These are phyloP conservation scores for Drosophila pallidifrons DNA, from an alignment of 1,140 invertebrate genomes.

Conservation along the genomic window DNA sequence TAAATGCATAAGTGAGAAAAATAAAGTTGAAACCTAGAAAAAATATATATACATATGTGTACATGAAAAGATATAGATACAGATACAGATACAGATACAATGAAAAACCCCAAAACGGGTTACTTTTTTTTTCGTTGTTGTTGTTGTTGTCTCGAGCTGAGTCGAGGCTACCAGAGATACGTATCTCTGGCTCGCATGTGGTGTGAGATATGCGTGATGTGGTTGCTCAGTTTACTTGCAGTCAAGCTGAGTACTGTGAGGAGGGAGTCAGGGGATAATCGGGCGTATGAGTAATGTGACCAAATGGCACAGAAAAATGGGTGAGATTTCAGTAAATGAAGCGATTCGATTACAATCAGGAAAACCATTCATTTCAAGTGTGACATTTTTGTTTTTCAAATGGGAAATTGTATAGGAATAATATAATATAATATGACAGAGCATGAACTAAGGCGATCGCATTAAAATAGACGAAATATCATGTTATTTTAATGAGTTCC, in stretches of 20 bases:
- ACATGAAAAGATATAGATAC: slow-evolving; percentile 23
- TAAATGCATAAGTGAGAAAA: slow-evolving; percentile 62
- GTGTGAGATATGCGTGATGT: slow-evolving; percentile 35
- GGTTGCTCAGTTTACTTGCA: slow-evolving; percentile 11
- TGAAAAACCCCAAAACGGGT: slow-evolving; percentile 51
- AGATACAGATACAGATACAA: slow-evolving; percentile 24
- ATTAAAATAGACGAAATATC: too few relatives aligned
- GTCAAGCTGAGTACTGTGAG: slow-evolving; percentile 2
- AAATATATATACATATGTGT: slow-evolving; percentile 15
- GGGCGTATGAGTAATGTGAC: slow-evolving; percentile 13
- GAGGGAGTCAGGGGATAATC: too few relatives aligned
- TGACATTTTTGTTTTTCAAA: background rate
- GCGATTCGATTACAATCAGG: slow-evolving; percentile 13
- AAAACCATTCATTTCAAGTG: background rate
- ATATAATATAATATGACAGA: too few relatives aligned
- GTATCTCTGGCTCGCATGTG: slow-evolving; percentile 22
- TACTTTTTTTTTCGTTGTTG: slow-evolving; percentile 24
- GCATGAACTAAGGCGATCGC: too few relatives aligned
- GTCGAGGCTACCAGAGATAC: slow-evolving; percentile 45
- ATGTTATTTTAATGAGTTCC: too few relatives aligned
- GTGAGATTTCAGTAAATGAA: slow-evolving; percentile 3
- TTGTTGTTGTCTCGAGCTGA: background rate
- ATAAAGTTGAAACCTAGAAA: slow-evolving; percentile 38
- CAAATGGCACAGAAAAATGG: slow-evolving; percentile 15
- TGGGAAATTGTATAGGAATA: too few relatives aligned